Evolutionary conservation across 2,113 vertebrate species (phyloP), one percentile per base, ranked within the genome.

Genomic region (Alouatta palliata): DNA sequence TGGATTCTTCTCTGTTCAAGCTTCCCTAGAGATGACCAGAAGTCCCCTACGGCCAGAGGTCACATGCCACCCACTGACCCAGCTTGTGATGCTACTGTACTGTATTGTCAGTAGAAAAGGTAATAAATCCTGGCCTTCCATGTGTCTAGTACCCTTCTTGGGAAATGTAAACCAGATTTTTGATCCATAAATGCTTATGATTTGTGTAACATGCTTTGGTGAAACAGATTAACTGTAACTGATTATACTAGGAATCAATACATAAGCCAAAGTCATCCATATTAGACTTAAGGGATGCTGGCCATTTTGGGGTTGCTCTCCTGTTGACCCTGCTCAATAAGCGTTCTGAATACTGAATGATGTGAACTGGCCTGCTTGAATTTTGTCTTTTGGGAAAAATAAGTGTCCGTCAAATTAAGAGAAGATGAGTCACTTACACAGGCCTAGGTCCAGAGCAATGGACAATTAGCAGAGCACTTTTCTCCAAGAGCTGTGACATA

Each of bases 1-100:
- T 91, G 47, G 10, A 70, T 52, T 88, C 21, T 75, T 91, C 43
- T 96, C 54, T 91, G 30, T 89, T 96, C 27, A 83, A 81, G 66
- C 17, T 86, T 23, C 32, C 40, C 27, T 25, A 10, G 9, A 83
- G 52, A 75, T 49, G 32, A 40, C 40, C 49, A 68, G 25, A 40
- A 88, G n/a, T 23, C 11, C 32, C 66, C 84, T 45, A 17, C 2
- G 47, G 23, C 23, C 27, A 73, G 82, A 93, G 80, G 52, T 95
- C 81, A 92, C 75, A 90, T 43, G 82, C 54, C 20, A 95, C 32
- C 37, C 35, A 58, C 43, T 56, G 61, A 47, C 43, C 87, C 30
- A 54, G 70, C 79, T 91, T 82, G 21, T 1, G 17, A 75, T 61
- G 68, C 43, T 37, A 23, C 7, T 88, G 19, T 89, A 71, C 25